These are phyloP conservation scores for Polypterus senegalus DNA, from an alignment of 2,113 vertebrate genomes.

Conservation along the genomic window DNA sequence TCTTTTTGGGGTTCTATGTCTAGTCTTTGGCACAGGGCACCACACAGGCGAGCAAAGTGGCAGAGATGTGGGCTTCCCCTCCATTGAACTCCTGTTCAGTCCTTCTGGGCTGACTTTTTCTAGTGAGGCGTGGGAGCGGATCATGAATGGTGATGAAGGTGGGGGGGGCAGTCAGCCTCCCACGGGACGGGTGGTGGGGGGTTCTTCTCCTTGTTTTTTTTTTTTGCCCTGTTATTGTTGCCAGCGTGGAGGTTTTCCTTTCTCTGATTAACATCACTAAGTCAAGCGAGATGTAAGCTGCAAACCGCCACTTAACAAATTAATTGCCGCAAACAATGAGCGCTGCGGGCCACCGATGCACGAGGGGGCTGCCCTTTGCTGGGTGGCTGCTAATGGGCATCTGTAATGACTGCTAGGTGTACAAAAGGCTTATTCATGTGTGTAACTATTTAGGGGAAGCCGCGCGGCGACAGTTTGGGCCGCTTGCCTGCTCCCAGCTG, in stretches of 20 bases:
- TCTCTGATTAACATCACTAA: slow-evolving; percentile 21
- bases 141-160: no score
- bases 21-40: no score
- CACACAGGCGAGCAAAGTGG: no score
- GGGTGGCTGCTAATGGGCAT: slow-evolving; percentile 44
- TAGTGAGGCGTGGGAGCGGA: no score
- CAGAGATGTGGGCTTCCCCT: no score
- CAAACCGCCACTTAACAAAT: slow-evolving; percentile 50
- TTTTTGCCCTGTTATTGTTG: no score
- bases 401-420: slow-evolving; percentile 52
- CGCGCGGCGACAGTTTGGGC: slow-evolving; percentile 50
- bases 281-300: slow-evolving; percentile 24
- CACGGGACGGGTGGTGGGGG: no score
- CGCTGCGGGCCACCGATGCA: slow-evolving; percentile 33
- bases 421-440: slow-evolving; percentile 65
- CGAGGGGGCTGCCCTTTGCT: slow-evolving; percentile 24
- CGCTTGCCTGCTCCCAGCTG: slow-evolving; percentile 41
- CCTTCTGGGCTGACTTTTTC: no score
- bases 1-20: no score
- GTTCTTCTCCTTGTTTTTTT: no score
- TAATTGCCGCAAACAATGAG: slow-evolving; percentile 44
- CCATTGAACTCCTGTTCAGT: no score
- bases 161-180: no score
- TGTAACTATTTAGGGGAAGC: slow-evolving; percentile 49
- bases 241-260: not conserved